Evolutionary conservation across 2,113 vertebrate genomes (phyloP).

Genomic region (Prochilodus magdalenae): DNA sequence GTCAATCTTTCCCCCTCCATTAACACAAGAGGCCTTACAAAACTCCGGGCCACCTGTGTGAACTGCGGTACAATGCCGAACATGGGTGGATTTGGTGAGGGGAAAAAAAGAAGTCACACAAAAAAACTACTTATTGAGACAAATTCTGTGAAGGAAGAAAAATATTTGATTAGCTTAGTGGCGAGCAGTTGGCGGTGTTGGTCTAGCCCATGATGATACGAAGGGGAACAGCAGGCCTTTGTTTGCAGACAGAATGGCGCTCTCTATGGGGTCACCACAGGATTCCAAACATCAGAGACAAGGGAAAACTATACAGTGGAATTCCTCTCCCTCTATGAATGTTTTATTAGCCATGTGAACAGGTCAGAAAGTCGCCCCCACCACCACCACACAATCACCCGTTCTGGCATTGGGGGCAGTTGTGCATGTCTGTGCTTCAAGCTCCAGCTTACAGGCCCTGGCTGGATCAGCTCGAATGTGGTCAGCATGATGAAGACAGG

Average conservation of each 20-base stretch:
- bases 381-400: constrained; percentile 59
- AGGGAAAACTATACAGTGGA: constrained; percentile 77
- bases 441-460: constrained; percentile 50
- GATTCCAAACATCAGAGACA: constrained; percentile 80
- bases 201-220: constrained; percentile 72
- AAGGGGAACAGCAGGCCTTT: constrained; percentile 85
- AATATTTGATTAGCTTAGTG: constrained; percentile 85
- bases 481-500: constrained; percentile 45
- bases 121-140: constrained; percentile 81
- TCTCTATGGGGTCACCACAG: constrained; percentile 84
- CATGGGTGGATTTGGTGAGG: constrained; percentile 63
- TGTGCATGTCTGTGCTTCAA: constrained; percentile 46
- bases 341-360: constrained; percentile 84
- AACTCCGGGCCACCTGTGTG: constrained; percentile 63
- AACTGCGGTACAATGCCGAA: constrained; percentile 60
- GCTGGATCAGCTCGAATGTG: constrained; percentile 47
- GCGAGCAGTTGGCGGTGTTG: constrained; percentile 73
- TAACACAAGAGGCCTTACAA: constrained; percentile 50
- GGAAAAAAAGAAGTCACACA: constrained; percentile 67
- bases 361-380: constrained; percentile 78
- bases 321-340: constrained; percentile 79
- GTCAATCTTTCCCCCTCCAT: constrained; percentile 44
- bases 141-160: constrained; percentile 81
- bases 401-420: constrained; percentile 59
- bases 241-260: constrained; percentile 85